Evolutionary conservation across 2,797 vertebrate species (phyloP).

Genomic region (Stomatorhinus walkeri): DNA sequence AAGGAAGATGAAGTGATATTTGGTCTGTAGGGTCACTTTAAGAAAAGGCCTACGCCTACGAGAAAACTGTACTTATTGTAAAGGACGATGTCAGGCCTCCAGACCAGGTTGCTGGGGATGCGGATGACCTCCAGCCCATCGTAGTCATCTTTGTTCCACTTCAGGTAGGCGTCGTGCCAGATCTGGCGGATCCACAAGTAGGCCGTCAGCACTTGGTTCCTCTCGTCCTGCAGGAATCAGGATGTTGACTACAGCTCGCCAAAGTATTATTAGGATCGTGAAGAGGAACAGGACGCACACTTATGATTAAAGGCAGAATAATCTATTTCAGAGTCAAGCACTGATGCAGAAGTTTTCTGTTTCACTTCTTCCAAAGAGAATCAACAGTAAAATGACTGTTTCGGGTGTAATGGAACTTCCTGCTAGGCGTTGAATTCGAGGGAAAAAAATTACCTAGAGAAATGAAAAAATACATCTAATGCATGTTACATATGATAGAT

Average conservation of each 20-base stretch:
- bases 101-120: constrained; percentile 87
- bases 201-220: constrained; percentile 87
- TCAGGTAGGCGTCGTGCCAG: constrained; percentile 86
- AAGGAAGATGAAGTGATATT: neutral
- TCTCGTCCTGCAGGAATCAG: constrained; percentile 74
- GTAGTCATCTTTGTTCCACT: constrained; percentile 87
- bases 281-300: neutral
- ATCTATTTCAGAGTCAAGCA: neutral
- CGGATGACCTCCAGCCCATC: constrained; percentile 90
- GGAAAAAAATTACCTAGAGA: neutral
- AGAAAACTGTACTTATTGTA: constrained; percentile 85
- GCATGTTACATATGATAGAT: neutral
- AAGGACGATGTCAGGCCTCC: constrained; percentile 94
- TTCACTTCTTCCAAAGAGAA: neutral
- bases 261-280: neutral
- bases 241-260: neutral
- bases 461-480: neutral
- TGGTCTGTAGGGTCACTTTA: neutral
- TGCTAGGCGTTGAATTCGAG: neutral
- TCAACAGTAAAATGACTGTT: neutral
- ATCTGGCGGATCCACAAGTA: constrained; percentile 93
- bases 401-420: neutral
- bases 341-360: neutral
- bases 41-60: neutral
- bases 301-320: neutral